These are phyloP conservation scores for Pangasius larnaudii DNA, from an alignment of 2,797 vertebrate genomes.

Conservation along the genomic window DNA sequence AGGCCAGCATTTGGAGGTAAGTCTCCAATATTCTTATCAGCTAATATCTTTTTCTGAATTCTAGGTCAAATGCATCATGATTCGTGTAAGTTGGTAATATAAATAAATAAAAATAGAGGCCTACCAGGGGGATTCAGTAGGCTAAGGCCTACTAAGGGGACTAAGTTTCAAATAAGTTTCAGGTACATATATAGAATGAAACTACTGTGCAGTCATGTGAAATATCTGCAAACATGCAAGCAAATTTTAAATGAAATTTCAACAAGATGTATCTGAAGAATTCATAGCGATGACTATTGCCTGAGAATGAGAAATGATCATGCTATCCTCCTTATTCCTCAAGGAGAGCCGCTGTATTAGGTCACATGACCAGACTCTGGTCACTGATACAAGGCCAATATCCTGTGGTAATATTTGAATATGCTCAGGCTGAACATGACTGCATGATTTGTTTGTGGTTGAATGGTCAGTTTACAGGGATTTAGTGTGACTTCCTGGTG, in stretches of 20 bases:
- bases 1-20: slow-evolving; percentile 96
- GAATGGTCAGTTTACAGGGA: slow-evolving; percentile 54
- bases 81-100: background rate
- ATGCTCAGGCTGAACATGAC: slow-evolving; percentile 29
- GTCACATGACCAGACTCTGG: background rate
- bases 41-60: background rate
- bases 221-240: background rate
- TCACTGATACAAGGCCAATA: background rate
- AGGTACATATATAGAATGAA: background rate
- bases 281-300: background rate
- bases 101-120: background rate
- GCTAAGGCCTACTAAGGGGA: background rate
- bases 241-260: background rate
- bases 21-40: slow-evolving; percentile 40
- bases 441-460: slow-evolving; percentile 54
- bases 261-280: background rate
- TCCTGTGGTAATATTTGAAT: slow-evolving; percentile 30
- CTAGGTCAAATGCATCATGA: background rate
- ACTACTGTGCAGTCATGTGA: background rate
- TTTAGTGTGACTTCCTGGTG: slow-evolving; percentile 57
- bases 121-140: background rate
- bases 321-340: background rate
- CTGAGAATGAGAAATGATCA: background rate
- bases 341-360: background rate
- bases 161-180: background rate